Evolutionary conservation across 2,113 vertebrate genomes (phyloP), one percentile per base, ranked within the genome.

Genomic region (Sylvia atricapilla): DNA sequence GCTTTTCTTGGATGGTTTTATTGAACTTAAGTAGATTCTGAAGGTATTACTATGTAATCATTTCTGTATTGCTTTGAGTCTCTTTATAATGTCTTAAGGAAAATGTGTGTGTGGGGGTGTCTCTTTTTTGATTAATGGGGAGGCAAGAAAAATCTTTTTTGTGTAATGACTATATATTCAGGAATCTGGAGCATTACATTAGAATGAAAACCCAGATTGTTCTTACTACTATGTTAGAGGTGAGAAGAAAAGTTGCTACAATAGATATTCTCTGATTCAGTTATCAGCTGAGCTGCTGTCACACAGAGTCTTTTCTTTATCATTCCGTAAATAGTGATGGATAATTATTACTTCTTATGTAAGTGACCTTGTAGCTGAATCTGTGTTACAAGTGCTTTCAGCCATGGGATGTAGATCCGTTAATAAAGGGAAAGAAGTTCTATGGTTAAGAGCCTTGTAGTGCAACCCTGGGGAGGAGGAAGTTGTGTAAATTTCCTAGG

Each of bases 401-500:
- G 66, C 30, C 10, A 10, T n/a, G 9, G 13, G 11, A 62, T 80
- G 14, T 41, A 46, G 28, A 47, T 66, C 31, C 11, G 5, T 59
- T 62, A 70, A 21, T 10, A 60, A 30, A 73, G 3, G 17, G 27
- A 93, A 77, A 70, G 24, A 86, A 63, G 24, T 79, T 82, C 50
- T 75, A 10, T 39, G 59, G 2, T 49, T 63, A 59, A 75, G 53
- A 68, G 15, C 9, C 28, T 70, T 85, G 46, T 70, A 44, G 21
- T 3, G 2, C 56, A 72, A 0, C 43, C 66, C 59, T 1, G 5
- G 28, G 21, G 5, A 2, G 0, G 35, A 52, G 19, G 8, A 83
- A 59, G 3, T 49, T 52, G 12, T 67, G 15, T 50, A 43, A 30
- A 46, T 68, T 64, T 94, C 75, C 33, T 72, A n/a, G 15, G 13